Evolutionary conservation across 2,888 invertebrate genomes (phyloP).

Genomic region (Oxyscelio sp.): DNA sequence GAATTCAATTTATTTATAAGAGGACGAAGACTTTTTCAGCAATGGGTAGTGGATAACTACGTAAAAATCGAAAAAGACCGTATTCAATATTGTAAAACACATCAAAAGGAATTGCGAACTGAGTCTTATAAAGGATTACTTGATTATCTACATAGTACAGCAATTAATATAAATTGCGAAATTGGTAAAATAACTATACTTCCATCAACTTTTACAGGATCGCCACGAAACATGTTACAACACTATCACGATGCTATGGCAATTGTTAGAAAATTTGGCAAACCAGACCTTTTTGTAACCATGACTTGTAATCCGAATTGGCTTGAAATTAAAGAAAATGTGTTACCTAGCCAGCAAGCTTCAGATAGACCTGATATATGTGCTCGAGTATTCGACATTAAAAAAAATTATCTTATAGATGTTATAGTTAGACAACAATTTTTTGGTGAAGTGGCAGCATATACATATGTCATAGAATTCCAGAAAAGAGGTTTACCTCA

Average conservation of each 20-base stretch:
- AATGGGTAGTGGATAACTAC: no score
- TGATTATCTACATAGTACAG: conserved; percentile 11
- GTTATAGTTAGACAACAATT: neutral
- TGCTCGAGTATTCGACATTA: conserved; percentile 56
- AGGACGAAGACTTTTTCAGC: neutral
- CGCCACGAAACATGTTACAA: no score
- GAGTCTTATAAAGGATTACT: conserved; percentile 23
- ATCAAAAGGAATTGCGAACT: neutral
- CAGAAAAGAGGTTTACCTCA: no score
- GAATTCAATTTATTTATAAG: no score
- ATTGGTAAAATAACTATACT: conserved; percentile 67
- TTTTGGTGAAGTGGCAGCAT: neutral
- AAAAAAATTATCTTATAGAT: no score
- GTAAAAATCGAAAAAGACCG: no score
- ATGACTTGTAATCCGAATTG: no score
- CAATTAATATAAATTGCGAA: neutral
- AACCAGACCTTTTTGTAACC: no score
- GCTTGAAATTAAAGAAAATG: neutral
- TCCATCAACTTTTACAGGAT: no score
- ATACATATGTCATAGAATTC: no score
- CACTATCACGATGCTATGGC: conserved; percentile 37
- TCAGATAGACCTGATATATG: no score
- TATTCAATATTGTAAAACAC: neutral
- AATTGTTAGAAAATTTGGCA: no score
- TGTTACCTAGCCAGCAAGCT: neutral